Evolutionary conservation across 2,888 invertebrate genomes (phyloP).

Genomic region (Cataglyphis rosenhaueri): DNA sequence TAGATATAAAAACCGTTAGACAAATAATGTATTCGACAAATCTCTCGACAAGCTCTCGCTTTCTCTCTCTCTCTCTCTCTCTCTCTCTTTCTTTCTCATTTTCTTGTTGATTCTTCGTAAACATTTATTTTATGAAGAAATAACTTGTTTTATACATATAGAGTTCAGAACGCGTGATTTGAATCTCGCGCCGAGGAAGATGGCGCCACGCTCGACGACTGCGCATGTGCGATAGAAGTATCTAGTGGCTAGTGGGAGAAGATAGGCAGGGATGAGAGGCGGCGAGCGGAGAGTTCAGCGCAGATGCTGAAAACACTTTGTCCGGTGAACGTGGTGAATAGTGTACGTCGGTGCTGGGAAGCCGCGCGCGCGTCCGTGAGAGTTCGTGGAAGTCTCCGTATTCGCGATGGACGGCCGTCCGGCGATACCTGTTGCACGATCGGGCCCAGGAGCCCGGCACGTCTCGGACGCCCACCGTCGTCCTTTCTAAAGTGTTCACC

Average conservation of each 20-base stretch:
- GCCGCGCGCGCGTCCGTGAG: conserved; percentile 62
- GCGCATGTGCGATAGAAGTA: neutral
- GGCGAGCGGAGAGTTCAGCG: neutral
- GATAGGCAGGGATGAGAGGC: neutral
- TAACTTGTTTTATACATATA: neutral
- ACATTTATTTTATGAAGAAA: neutral
- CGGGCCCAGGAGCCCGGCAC: conserved; percentile 57
- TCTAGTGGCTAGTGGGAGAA: neutral
- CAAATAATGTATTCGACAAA: neutral
- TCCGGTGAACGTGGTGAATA: conserved; percentile 36
- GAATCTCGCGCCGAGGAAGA: neutral
- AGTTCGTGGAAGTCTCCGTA: conserved; percentile 45
- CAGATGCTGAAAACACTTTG: conserved; percentile 63
- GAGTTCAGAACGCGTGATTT: neutral
- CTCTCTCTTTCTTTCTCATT: neutral
- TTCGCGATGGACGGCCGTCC: conserved; percentile 74
- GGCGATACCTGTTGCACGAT: conserved; percentile 80
- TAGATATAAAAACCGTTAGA: neutral
- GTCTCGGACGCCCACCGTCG: conserved; percentile 30
- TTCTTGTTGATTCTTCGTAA: neutral
- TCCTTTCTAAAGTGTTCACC: conserved; percentile 47
- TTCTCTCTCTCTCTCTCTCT: neutral
- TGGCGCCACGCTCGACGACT: neutral
- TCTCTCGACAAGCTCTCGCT: too few relatives aligned
- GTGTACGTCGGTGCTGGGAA: conserved; percentile 39